Base-by-base conservation (phyloP, 2,888 invertebrate species). In the Dichetophora obliterata region DNA sequence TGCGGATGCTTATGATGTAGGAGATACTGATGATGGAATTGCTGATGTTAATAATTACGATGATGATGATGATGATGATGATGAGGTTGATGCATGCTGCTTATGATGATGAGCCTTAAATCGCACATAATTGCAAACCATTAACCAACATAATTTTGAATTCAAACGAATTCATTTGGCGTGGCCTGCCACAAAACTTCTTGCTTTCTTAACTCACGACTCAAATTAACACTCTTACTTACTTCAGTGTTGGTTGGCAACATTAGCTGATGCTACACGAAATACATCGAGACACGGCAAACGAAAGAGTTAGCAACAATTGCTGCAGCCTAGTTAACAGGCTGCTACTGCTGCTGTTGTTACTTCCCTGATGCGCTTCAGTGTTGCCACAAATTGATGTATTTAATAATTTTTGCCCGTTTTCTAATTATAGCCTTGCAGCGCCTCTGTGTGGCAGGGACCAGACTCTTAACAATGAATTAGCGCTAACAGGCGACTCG, bases 51-150 rank as follows among this genome's bases (percentile, higher is more conserved):
- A 22, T 5, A 1, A 1, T 54, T 2, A 5, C 8, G 54, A 5
- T 54, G 54, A 54, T 54, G n/a, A 1, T 54, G 54, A 3, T 3
- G 54, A 22, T 59, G 19, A 8, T 24, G 57, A 59, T 59, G 24
- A 59, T 59, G 24, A 8, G 6, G 24, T 11, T 59, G 57, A 59
- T 59, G 57, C 24, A 6, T 11, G 65, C 8, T 65, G 66, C n/a
- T 19, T 16, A 59, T 71, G 72, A 72, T 72, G 59, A 72, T 72
- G 72, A 72, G 61, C 27, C 59, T 72, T 61, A 72, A 72, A 72
- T 72, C 72, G 72, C 72, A 59, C 61, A 72, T 72, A 72, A 72
- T 72, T 72, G 72, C 72, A 72, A 72, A 59, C 72, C 50, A 73
- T 73, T 63, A 73, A 65, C 19, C 73, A 65, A 50, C 31, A 31